Evolutionary conservation across 2,888 invertebrate genomes (phyloP).

Genomic region (Hermaeophaga mercurialis): DNA sequence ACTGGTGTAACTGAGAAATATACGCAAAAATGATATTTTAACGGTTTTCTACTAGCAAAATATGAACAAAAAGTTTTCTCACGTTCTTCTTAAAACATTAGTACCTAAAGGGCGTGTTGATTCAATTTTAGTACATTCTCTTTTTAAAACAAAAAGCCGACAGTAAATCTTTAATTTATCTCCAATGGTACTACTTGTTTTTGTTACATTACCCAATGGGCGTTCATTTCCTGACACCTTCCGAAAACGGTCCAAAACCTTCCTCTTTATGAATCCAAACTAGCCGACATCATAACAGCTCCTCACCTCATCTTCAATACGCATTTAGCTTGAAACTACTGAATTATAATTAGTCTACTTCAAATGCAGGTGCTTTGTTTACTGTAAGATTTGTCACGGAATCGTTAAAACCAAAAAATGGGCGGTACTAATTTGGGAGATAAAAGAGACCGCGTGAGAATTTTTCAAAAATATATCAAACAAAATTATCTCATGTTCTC

Average conservation of each 20-base stretch:
- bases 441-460: slow-evolving; percentile 23
- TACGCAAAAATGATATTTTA: too few relatives aligned
- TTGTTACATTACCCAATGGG: slow-evolving; percentile 6
- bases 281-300: slow-evolving; percentile 8
- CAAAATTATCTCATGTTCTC: slow-evolving; percentile 16
- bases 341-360: slow-evolving; percentile 20
- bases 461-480: slow-evolving; percentile 19
- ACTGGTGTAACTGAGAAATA: too few relatives aligned
- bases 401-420: slow-evolving; percentile 22
- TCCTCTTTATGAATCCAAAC: slow-evolving; percentile 6
- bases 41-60: too few relatives aligned
- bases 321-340: slow-evolving; percentile 5
- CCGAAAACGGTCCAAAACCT: slow-evolving; percentile 2
- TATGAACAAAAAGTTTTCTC: too few relatives aligned
- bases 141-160: too few relatives aligned
- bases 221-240: slow-evolving; percentile 18
- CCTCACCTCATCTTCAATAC: slow-evolving; percentile 12
- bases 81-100: too few relatives aligned
- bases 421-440: slow-evolving; percentile 12
- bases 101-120: too few relatives aligned
- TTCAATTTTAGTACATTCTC: too few relatives aligned
- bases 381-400: slow-evolving; percentile 22
- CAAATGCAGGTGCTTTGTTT: slow-evolving; percentile 24
- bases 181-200: too few relatives aligned
- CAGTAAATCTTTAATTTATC: too few relatives aligned